These are phyloP conservation scores for Drosophila punjabiensis DNA, from an alignment of 1,140 invertebrate genomes.

Conservation along the genomic window DNA sequence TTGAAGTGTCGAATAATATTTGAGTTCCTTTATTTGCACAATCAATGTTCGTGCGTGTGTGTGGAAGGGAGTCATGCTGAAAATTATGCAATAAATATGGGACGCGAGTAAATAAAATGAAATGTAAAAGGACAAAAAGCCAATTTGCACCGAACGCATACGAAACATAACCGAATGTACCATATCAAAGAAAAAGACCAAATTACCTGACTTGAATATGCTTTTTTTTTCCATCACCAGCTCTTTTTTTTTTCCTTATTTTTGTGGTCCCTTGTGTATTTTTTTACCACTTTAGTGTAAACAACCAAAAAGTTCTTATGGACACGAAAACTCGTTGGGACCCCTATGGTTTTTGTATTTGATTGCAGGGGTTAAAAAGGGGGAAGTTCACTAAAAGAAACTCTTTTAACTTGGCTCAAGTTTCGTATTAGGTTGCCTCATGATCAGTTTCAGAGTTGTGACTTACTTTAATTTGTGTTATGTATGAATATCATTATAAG, in stretches of 20 bases:
- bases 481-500: too few species aligned
- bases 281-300: slow-evolving; percentile 44
- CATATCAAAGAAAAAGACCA: slow-evolving; percentile 53
- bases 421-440: too few species aligned
- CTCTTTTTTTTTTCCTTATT: neutral
- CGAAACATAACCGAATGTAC: slow-evolving; percentile 51
- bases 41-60: slow-evolving; percentile 20
- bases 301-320: slow-evolving; percentile 43
- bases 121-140: slow-evolving; percentile 24
- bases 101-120: slow-evolving; percentile 51
- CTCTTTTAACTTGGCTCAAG: neutral
- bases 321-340: slow-evolving; percentile 41
- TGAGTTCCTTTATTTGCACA: slow-evolving; percentile 41
- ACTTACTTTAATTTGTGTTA: too few species aligned
- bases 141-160: slow-evolving; percentile 47
- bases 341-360: slow-evolving; percentile 35
- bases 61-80: slow-evolving; percentile 10
- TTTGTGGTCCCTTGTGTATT: slow-evolving; percentile 23
- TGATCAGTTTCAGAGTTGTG: neutral
- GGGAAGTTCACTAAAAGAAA: slow-evolving; percentile 5
- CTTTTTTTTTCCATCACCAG: slow-evolving; percentile 27
- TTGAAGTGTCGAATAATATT: slow-evolving; percentile 32
- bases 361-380: slow-evolving; percentile 5
- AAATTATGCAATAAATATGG: slow-evolving; percentile 73
- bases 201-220: slow-evolving; percentile 55